A percentile compares a stretch with the other conserved stretches of the same genome.
phyloP scores from a whole-genome alignment of 2,797 vertebrate genomes.

The Pteronotus mesoamericanus region DNA sequence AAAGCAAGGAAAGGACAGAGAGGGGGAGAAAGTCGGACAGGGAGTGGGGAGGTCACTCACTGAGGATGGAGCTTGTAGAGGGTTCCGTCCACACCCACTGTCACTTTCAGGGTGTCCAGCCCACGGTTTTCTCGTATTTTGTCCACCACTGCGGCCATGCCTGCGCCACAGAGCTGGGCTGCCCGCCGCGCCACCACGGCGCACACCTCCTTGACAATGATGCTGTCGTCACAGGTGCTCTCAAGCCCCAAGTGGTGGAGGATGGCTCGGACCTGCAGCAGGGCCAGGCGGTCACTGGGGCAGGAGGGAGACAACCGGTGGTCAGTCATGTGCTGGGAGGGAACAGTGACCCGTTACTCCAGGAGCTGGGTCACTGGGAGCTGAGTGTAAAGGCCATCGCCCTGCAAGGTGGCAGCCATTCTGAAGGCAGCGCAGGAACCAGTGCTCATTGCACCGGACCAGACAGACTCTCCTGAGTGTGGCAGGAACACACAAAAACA shows the following conservation, averaged over 20 bases:
- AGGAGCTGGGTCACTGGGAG: background rate
- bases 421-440: background rate
- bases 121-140: constrained; percentile 93
- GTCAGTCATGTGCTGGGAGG: background rate
- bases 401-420: background rate
- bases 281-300: constrained; percentile 92
- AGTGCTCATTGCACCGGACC: too few relatives aligned
- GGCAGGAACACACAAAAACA: background rate
- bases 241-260: constrained; percentile 94
- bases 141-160: constrained; percentile 94
- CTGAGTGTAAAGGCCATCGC: background rate
- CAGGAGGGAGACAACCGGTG: fast-evolving
- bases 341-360: too few relatives aligned
- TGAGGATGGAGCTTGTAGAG: constrained; percentile 98
- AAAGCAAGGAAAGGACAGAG: background rate
- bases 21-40: background rate
- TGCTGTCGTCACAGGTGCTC: constrained; percentile 95
- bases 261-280: constrained; percentile 95
- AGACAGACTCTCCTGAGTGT: too few relatives aligned
- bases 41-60: constrained; percentile 82
- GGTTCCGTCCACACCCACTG: constrained; percentile 95
- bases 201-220: constrained; percentile 98
- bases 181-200: constrained; percentile 89
- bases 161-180: constrained; percentile 94
- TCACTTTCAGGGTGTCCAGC: constrained; percentile 89